Conservation (phyloP, 2,113 vertebrate genomes). For the Suricata suricatta region DNA sequence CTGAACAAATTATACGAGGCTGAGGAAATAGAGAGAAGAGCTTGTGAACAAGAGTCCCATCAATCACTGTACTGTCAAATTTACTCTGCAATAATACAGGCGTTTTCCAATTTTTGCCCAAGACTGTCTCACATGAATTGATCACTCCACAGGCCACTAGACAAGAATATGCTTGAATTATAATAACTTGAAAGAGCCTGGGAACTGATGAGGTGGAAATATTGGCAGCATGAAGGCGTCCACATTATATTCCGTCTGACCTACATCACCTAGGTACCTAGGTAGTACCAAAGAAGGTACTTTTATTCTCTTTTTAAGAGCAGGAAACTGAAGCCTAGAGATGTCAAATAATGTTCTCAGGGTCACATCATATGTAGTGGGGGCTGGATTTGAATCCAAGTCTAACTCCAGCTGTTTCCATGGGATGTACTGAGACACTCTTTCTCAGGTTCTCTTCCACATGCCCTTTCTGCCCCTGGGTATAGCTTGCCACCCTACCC, state of each 20-base stretch:
- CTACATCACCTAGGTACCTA: neutral
- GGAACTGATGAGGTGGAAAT: neutral
- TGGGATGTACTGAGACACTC: neutral
- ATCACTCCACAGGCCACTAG: neutral
- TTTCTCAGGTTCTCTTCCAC: neutral
- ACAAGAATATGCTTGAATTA: neutral
- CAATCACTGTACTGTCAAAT: neutral
- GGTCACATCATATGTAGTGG: neutral
- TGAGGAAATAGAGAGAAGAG: slow-evolving; percentile 28
- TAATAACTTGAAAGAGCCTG: neutral
- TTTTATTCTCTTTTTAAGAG: neutral
- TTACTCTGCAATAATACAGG: neutral
- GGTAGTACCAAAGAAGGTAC: neutral
- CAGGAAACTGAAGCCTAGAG: neutral
- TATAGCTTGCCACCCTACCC: neutral
- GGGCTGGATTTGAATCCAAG: neutral
- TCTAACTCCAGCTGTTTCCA: neutral
- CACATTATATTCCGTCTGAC: neutral
- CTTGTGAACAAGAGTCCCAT: slow-evolving; percentile 32
- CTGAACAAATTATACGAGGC: neutral
- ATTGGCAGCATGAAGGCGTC: rapidly evolving
- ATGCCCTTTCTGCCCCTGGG: neutral
- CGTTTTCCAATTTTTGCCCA: neutral
- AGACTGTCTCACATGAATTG: neutral
- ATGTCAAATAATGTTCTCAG: neutral